Evolutionary conservation across 2,797 vertebrate genomes (phyloP).

Genomic region (Pangasius sanitwongsei): DNA sequence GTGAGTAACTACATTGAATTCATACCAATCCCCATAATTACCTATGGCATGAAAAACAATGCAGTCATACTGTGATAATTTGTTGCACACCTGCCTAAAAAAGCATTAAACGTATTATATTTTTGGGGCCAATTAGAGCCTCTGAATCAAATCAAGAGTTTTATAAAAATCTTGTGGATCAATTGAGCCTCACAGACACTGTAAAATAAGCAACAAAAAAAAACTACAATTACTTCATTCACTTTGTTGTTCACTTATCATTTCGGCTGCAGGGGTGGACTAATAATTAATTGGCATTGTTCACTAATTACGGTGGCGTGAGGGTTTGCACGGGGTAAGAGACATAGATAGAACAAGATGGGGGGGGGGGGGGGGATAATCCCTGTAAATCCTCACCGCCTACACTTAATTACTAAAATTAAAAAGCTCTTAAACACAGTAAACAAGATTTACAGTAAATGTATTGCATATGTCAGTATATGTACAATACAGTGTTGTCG

Average conservation of each 20-base stretch:
- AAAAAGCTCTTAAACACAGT: conserved; percentile 10
- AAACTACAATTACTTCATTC: background rate
- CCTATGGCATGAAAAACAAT: background rate
- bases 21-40: background rate
- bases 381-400: conserved; percentile 53
- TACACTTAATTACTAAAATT: conserved; percentile 44
- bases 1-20: background rate
- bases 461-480: background rate
- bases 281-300: conserved; percentile 34
- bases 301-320: conserved; percentile 38
- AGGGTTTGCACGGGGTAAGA: conserved; percentile 41
- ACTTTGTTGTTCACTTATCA: background rate
- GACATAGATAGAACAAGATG: conserved; percentile 54
- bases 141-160: background rate
- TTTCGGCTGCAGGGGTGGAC: background rate
- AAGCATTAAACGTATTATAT: background rate
- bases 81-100: background rate
- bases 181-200: background rate
- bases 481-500: background rate
- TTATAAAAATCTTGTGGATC: background rate
- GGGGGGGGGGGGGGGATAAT: conserved; percentile 50
- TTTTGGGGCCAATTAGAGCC: background rate
- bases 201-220: background rate
- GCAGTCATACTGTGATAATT: background rate
- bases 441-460: conserved; percentile 5